Percentiles rank a stretch among this genome's conserved stretches.
Evolutionary conservation across 37 sponge, comb jelly and placozoan genomes (phyloP).

Genomic region (Ianthella basta): DNA sequence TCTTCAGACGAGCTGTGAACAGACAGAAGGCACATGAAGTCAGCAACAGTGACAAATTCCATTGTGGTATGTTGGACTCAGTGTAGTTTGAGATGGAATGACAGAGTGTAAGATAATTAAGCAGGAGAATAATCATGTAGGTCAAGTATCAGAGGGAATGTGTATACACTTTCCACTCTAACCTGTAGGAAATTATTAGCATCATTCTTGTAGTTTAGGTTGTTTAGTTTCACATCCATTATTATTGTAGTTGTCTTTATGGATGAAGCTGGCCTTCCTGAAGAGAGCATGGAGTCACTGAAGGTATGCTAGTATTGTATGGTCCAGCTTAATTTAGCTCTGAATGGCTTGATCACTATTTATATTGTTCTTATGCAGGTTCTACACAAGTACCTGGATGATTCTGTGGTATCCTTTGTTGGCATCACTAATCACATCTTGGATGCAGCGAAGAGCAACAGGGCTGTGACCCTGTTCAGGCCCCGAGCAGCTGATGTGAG

Average conservation of each 20-base stretch:
- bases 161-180: too few relatives aligned
- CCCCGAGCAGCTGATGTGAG: constrained; percentile 63
- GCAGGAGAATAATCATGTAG: not conserved
- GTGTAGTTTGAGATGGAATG: not conserved
- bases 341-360: constrained; percentile 5
- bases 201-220: not conserved
- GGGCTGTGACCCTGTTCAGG: constrained; percentile 87
- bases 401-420: constrained; percentile 87
- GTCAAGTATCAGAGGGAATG: not conserved
- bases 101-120: not conserved
- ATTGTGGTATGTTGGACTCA: constrained; percentile 44
- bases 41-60: constrained; percentile 42
- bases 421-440: constrained; percentile 91
- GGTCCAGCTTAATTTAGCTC: not conserved
- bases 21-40: constrained; percentile 61
- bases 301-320: constrained; percentile 41
- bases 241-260: constrained; percentile 78
- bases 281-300: constrained; percentile 92
- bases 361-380: constrained; percentile 32
- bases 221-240: not conserved
- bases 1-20: constrained; percentile 80
- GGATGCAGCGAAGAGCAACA: constrained; percentile 94
- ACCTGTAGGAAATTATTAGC: not conserved
- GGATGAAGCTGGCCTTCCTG: constrained; percentile 94
- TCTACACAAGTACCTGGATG: constrained; percentile 91